Percentiles rank a stretch among this genome's conserved stretches.
phyloP scores from a whole-genome alignment of 2,113 vertebrate species.

The Neopipo cinnamomea region DNA sequence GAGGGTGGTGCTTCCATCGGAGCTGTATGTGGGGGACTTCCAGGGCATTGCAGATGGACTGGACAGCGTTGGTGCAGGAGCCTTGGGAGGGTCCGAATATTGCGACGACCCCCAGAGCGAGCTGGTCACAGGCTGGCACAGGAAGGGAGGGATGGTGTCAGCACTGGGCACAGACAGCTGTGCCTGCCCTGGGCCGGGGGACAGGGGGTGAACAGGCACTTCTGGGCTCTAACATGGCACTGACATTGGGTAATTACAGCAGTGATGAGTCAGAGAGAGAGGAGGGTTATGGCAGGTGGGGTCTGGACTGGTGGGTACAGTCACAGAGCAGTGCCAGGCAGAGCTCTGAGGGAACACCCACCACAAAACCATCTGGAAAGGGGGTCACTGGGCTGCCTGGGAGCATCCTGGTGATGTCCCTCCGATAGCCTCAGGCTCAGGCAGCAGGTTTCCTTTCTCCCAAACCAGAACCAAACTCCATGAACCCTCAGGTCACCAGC shows the following conservation, averaged over 20 bases:
- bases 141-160: neutral
- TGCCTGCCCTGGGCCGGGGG: neutral
- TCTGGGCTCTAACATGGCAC: neutral
- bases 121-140: constrained; percentile 91
- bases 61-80: constrained; percentile 94
- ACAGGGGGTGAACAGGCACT: neutral
- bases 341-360: neutral
- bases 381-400: neutral
- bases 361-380: neutral
- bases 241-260: neutral
- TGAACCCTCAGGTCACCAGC: neutral
- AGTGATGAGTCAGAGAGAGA: neutral
- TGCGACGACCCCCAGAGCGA: constrained; percentile 95
- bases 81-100: constrained; percentile 98
- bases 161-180: neutral
- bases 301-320: neutral
- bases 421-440: neutral
- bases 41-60: constrained; percentile 97
- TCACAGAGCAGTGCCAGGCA: neutral
- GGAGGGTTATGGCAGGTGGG: neutral
- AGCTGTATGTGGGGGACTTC: constrained; percentile 97
- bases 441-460: neutral
- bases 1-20: constrained; percentile 96
- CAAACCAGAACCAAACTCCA: neutral
- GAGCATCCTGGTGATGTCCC: neutral